phyloP scores from a whole-genome alignment of 2,888 invertebrate genomes.

The Lymantria monacha region DNA sequence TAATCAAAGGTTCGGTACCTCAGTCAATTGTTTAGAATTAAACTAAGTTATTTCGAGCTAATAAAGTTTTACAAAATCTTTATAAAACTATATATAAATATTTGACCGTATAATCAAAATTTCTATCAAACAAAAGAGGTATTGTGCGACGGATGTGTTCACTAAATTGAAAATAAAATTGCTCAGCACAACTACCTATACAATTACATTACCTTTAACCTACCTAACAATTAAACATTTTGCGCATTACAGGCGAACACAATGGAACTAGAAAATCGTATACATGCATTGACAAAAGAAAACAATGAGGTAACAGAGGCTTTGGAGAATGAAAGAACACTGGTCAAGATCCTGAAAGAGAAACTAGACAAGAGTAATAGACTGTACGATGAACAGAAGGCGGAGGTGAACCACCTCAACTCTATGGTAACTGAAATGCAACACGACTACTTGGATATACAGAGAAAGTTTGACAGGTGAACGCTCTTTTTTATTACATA shows the following conservation, averaged over 20 bases:
- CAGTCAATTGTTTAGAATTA: too few relatives aligned
- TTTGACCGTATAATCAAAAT: too few relatives aligned
- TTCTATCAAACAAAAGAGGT: too few relatives aligned
- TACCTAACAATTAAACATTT: too few relatives aligned
- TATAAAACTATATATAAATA: too few relatives aligned
- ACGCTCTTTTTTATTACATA: constrained; percentile 16
- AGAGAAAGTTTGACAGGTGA: constrained; percentile 72
- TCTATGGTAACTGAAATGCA: constrained; percentile 69
- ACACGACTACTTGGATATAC: constrained; percentile 65
- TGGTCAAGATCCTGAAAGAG: constrained; percentile 73
- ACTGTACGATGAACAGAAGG: constrained; percentile 76
- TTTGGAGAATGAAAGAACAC: constrained; percentile 79
- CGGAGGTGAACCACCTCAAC: constrained; percentile 69
- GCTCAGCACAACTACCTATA: too few relatives aligned
- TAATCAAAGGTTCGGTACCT: too few relatives aligned
- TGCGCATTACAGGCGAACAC: constrained; percentile 58
- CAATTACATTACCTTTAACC: too few relatives aligned
- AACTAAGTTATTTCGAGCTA: too few relatives aligned
- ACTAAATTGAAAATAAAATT: too few relatives aligned
- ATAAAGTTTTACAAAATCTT: too few relatives aligned
- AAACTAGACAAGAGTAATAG: constrained; percentile 75
- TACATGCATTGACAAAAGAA: constrained; percentile 73
- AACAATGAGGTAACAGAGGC: constrained; percentile 72
- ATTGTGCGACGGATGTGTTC: too few relatives aligned
- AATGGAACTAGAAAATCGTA: constrained; percentile 66